Evolutionary conservation across 2,888 invertebrate species (phyloP).

Genomic region (Tridacna crocea): DNA sequence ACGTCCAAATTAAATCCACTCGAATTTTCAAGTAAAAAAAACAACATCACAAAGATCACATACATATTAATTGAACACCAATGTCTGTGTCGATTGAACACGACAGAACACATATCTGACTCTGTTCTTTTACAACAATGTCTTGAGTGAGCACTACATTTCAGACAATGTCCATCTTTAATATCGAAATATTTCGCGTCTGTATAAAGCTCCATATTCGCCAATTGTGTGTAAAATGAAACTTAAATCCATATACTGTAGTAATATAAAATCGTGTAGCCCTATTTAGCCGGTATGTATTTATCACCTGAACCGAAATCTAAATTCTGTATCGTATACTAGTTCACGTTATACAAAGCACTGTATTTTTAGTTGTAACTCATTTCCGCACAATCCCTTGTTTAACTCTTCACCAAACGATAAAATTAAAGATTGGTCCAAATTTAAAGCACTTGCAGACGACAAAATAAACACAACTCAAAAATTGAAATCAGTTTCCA

Average conservation of each 20-base stretch:
- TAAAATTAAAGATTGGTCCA: background rate
- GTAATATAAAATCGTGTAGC: background rate
- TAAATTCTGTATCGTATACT: background rate
- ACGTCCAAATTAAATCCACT: slow-evolving; percentile 55
- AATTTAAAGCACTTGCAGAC: too few species aligned
- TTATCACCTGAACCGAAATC: background rate
- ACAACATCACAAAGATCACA: slow-evolving; percentile 11
- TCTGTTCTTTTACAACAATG: background rate
- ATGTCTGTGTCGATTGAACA: background rate
- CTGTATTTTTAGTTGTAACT: background rate
- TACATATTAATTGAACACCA: background rate
- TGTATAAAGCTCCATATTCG: background rate
- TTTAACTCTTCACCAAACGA: background rate
- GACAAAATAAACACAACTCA: too few species aligned
- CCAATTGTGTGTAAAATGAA: background rate
- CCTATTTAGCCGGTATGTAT: background rate
- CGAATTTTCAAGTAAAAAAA: background rate
- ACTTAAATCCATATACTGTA: background rate
- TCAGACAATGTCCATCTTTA: background rate
- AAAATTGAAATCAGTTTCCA: too few species aligned
- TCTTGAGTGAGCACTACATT: background rate
- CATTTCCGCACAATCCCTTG: background rate
- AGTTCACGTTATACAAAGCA: too few species aligned
- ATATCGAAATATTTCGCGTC: background rate
- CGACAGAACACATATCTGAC: background rate